Conservation (phyloP, 2,888 invertebrate species). For the Pachycephus smyrnensis region DNA sequence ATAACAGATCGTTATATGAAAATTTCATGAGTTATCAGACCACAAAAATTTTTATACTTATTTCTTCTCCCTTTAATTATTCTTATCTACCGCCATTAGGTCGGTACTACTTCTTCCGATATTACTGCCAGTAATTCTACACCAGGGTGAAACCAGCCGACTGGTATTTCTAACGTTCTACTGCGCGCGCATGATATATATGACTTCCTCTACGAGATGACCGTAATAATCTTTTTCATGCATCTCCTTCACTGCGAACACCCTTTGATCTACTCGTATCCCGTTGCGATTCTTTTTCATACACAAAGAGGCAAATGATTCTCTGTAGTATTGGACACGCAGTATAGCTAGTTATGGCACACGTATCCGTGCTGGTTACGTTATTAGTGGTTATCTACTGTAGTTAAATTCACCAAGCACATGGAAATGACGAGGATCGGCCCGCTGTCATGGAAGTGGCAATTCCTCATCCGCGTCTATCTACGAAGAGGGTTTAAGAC, state of each 20-base stretch:
- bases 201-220: neutral
- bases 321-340: neutral
- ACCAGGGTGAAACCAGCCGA: neutral
- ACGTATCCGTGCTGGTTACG: neutral
- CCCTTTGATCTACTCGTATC: neutral
- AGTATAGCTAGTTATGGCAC: neutral
- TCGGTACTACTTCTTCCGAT: conserved; percentile 22
- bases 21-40: neutral
- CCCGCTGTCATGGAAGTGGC: neutral
- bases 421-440: neutral
- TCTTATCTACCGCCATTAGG: neutral
- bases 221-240: neutral
- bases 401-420: neutral
- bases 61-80: neutral
- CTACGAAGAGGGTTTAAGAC: conserved; percentile 35
- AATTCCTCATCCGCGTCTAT: conserved; percentile 19
- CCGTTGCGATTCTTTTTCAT: neutral
- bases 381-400: neutral
- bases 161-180: neutral
- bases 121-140: conserved; percentile 33
- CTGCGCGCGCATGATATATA: neutral
- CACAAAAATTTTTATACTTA: neutral
- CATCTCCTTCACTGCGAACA: neutral
- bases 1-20: neutral
- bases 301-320: neutral